A percentile compares a stretch with the other conserved stretches of the same genome.
These are phyloP conservation scores for Bos indicus DNA, from an alignment of 2,113 vertebrate species.

Conservation along the genomic window DNA sequence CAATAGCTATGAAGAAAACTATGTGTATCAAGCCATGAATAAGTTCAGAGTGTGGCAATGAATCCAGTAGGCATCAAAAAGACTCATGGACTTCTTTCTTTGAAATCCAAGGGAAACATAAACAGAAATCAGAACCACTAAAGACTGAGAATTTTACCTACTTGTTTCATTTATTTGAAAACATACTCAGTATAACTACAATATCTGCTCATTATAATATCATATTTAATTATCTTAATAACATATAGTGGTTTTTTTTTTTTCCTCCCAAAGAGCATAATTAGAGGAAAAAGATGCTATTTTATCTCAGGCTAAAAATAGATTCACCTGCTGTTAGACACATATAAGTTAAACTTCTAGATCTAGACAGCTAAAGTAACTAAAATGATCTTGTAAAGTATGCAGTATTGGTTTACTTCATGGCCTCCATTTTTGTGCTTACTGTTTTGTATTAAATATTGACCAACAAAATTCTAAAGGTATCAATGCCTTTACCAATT, in stretches of 20 bases:
- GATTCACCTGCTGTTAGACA: background rate
- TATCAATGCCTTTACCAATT: background rate
- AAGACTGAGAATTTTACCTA: background rate
- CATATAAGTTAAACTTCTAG: background rate
- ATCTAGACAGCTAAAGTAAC: background rate
- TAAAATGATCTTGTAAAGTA: background rate
- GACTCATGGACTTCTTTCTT: background rate
- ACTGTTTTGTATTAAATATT: background rate
- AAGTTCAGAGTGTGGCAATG: background rate
- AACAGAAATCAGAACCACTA: background rate
- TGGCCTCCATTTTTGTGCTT: background rate
- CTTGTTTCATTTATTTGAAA: background rate
- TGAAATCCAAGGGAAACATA: background rate
- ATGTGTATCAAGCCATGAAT: background rate
- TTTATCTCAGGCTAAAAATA: constrained; percentile 1
- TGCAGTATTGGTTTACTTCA: background rate
- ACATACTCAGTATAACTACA: background rate
- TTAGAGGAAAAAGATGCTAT: background rate
- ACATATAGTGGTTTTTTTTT: too few species aligned
- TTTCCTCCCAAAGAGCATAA: background rate
- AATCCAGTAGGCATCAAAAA: background rate
- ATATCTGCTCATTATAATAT: background rate
- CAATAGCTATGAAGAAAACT: background rate
- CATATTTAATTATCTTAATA: background rate
- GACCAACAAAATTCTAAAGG: background rate